Conservation (phyloP, 2,113 vertebrate genomes). For the Grantiella picta region DNA sequence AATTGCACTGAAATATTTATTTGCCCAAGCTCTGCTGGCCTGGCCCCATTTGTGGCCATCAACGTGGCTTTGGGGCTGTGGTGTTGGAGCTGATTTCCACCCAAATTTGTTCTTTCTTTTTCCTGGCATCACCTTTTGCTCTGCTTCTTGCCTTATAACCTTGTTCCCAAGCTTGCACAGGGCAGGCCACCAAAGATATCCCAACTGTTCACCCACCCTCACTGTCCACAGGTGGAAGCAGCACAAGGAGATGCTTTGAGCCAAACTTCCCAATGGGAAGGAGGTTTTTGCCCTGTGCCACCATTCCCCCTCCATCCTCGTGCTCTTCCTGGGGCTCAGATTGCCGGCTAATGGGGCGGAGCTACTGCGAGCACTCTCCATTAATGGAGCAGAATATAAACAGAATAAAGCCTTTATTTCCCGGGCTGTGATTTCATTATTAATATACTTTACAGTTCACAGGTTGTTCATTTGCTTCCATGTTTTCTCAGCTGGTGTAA, state of each 20-base stretch:
- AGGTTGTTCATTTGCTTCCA: conserved; percentile 76
- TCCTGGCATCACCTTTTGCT: rapidly evolving
- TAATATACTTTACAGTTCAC: conserved; percentile 85
- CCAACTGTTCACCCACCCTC: rapidly evolving
- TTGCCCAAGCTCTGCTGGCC: not conserved
- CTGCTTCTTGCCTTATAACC: not conserved
- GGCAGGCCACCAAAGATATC: not conserved
- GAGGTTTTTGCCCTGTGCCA: not conserved
- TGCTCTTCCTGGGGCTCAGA: not conserved
- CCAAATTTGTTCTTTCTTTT: not conserved
- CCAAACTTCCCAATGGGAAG: rapidly evolving
- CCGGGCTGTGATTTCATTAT: conserved; percentile 79
- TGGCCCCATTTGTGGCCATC: rapidly evolving
- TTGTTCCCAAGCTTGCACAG: rapidly evolving
- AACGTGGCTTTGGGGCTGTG: rapidly evolving
- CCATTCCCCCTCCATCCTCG: not conserved
- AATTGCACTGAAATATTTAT: not conserved
- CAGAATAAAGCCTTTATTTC: conserved; percentile 84
- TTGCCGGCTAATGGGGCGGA: conserved; percentile 78
- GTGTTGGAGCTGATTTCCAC: not conserved
- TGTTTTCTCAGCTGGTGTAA: conserved; percentile 83
- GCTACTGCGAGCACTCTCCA: conserved; percentile 67
- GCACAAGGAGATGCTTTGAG: not conserved
- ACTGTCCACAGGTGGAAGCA: rapidly evolving
- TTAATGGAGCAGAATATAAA: conserved; percentile 84